Percentiles rank a stretch among this genome's conserved stretches.
Evolutionary conservation across 2,797 vertebrate genomes (phyloP).

Genomic region (Rhadinocentrus ornatus): DNA sequence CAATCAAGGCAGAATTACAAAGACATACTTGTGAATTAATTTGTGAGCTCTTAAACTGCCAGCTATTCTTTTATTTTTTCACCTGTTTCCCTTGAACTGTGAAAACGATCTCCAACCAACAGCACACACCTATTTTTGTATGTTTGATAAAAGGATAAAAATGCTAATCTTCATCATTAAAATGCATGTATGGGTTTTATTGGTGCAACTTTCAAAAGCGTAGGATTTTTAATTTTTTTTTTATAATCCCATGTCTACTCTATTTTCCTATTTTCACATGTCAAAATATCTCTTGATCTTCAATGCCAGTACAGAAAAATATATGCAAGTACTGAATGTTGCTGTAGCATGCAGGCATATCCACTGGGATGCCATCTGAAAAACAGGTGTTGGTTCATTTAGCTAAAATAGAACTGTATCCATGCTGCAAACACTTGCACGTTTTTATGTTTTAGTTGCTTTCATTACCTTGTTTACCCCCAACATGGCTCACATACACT

Average conservation of each 20-base stretch:
- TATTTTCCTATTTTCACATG: constrained; percentile 12
- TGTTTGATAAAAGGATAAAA: constrained; percentile 55
- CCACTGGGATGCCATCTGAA: constrained; percentile 42
- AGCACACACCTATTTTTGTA: constrained; percentile 66
- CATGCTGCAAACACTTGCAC: constrained; percentile 31
- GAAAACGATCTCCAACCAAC: constrained; percentile 30
- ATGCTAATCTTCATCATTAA: constrained; percentile 78
- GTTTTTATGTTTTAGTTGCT: background rate
- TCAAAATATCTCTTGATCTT: constrained; percentile 56
- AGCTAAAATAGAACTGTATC: constrained; percentile 23
- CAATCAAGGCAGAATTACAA: constrained; percentile 29
- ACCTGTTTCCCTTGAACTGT: constrained; percentile 33
- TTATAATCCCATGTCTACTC: constrained; percentile 2
- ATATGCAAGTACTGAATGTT: constrained; percentile 25
- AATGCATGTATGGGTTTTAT: constrained; percentile 62
- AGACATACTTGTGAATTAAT: constrained; percentile 20
- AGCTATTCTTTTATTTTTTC: constrained; percentile 18
- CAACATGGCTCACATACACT: background rate
- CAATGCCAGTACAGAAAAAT: constrained; percentile 52
- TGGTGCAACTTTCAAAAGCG: constrained; percentile 35
- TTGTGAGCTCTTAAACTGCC: background rate
- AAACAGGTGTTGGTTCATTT: constrained; percentile 43
- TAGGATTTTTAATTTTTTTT: constrained; percentile 21
- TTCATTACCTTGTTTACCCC: background rate
- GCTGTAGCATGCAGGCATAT: constrained; percentile 24